Evolutionary conservation across 2,113 vertebrate species (phyloP).

Genomic region (Phrynosoma blainvillii): DNA sequence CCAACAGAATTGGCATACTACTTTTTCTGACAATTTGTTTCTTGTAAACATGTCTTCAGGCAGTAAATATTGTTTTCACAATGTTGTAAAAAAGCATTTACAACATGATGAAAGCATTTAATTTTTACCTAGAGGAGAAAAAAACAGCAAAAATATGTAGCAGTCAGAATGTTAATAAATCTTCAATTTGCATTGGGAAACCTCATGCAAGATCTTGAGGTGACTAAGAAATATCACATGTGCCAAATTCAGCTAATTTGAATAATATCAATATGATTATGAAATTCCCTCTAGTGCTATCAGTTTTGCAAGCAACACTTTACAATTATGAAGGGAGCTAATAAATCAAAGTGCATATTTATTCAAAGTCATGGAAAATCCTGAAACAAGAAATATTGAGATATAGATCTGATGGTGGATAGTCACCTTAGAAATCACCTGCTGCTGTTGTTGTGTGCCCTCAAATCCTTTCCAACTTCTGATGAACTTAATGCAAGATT

Average conservation of each 20-base stretch:
- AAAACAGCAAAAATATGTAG: conserved; percentile 47
- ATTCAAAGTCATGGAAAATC: background rate
- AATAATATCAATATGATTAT: background rate
- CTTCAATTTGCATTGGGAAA: conserved; percentile 52
- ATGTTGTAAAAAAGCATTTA: conserved; percentile 57
- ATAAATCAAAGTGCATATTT: background rate
- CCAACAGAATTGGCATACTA: conserved; percentile 32
- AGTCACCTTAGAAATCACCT: background rate
- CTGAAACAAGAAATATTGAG: background rate
- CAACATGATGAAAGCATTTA: conserved; percentile 57
- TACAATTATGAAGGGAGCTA: background rate
- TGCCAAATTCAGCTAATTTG: background rate
- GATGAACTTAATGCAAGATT: too few species aligned
- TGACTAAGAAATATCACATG: conserved; percentile 51
- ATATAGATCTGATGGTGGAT: background rate
- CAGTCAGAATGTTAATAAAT: conserved; percentile 51
- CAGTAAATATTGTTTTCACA: conserved; percentile 65
- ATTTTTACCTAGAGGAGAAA: conserved; percentile 44
- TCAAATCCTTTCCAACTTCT: too few species aligned
- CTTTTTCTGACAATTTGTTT: conserved; percentile 22
- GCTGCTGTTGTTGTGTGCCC: background rate
- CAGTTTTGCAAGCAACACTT: conserved; percentile 16
- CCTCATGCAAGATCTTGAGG: conserved; percentile 39
- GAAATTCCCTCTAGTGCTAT: background rate
- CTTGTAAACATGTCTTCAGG: conserved; percentile 40